Base-by-base conservation (phyloP, 2,113 vertebrate genomes). In the Misgurnus anguillicaudatus region DNA sequence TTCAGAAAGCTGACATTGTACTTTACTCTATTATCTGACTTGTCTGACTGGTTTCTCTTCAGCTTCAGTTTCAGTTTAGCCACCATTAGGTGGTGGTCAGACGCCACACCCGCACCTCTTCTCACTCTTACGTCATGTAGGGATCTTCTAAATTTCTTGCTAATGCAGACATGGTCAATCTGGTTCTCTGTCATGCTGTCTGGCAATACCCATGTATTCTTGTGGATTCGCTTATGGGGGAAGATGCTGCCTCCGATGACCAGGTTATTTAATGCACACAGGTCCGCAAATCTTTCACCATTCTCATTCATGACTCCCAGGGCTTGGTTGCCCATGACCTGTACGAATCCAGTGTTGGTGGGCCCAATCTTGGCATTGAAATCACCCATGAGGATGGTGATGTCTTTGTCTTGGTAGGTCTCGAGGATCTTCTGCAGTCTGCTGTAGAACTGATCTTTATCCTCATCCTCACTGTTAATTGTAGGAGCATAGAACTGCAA, bases 221-320 rank as follows among this genome's bases (percentile, higher is more conserved):
- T 75, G 57, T 45, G 57, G 5, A 75, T 45, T 14, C 11, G 19
- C 36, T 61, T 75, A 16, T 61, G 57, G 1, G 39, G 17, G 36
- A 75, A 75, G 14, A 75, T 9, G 4, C 72, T 75, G 55, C 72
- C 72, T 19, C 55, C 57, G 1, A 61, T 75, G 36, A 62, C 41
- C 19, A 63, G 10, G 6, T 31, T 47, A 17, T 63, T 75, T 0
- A 75, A 3, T 3, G 57, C 57, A 1, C 39, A 62, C 1, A 62
- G 11, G 4, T n/a, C 16, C 1, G 17, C 11, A 13, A 75, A 64
- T 14, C 16, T 48, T 21, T 76, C 42, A 11, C 39, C 72, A 51
- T 65, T 65, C 13, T 53, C 42, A 41, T 31, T 75, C 9, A 41
- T 62, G 1, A 42, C 19, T 13, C 58, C 73, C 4, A 66, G 6